A percentile compares a stretch with the other conserved stretches of the same genome.
These are phyloP conservation scores for Dromococcyx pavoninus DNA, from an alignment of 2,797 vertebrate genomes.

Conservation along the genomic window DNA sequence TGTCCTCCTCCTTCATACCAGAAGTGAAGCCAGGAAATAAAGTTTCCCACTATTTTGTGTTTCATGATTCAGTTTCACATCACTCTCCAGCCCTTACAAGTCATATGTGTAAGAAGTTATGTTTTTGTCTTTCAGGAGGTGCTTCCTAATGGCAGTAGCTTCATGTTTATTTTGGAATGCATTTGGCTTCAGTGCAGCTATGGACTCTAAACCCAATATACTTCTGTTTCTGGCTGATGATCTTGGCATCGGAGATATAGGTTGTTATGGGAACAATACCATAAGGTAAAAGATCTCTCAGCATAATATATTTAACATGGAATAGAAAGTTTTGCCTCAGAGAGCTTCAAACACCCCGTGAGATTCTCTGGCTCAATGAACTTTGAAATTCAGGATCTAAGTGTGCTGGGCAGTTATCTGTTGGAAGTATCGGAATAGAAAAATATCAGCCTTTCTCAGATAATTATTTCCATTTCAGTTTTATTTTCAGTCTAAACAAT, in stretches of 20 bases:
- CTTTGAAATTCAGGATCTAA: neutral
- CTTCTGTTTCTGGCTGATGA: constrained; percentile 89
- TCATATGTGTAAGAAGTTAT: neutral
- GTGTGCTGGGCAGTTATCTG: neutral
- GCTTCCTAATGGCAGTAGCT: neutral
- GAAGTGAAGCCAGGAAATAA: neutral
- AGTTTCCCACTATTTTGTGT: neutral
- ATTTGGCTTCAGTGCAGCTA: neutral
- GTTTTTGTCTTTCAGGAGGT: constrained; percentile 25
- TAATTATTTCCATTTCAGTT: neutral
- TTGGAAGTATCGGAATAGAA: neutral
- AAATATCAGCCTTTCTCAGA: neutral
- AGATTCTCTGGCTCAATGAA: neutral
- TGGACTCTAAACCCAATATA: constrained; percentile 79
- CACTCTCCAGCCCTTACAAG: neutral
- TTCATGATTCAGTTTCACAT: neutral
- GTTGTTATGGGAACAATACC: constrained; percentile 88
- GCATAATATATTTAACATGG: neutral
- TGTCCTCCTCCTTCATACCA: neutral
- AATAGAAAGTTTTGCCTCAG: neutral
- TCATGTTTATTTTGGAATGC: neutral
- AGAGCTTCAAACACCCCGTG: neutral
- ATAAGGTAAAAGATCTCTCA: constrained; percentile 76
- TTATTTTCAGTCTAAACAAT: neutral
- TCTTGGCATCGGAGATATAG: constrained; percentile 87